phyloP scores from a whole-genome alignment of 2,797 vertebrate genomes.

The Botia kubotai region DNA sequence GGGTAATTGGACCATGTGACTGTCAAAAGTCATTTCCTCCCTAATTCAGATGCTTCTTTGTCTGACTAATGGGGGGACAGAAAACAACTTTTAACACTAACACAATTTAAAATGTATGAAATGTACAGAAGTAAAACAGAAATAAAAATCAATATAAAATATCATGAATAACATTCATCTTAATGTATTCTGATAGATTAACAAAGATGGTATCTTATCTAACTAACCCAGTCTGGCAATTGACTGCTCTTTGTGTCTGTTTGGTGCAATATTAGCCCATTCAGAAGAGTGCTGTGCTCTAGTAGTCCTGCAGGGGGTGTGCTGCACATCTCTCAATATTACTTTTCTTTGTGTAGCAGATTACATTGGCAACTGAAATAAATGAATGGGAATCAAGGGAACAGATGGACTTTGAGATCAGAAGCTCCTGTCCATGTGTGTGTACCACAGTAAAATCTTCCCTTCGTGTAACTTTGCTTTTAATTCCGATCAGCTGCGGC shows the following conservation, averaged over 20 bases:
- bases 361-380: neutral
- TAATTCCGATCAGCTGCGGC: constrained; percentile 44
- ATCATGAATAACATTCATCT: too few relatives aligned
- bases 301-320: neutral
- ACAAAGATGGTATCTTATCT: neutral
- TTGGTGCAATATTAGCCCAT: neutral
- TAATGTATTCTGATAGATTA: neutral
- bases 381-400: neutral
- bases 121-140: too few relatives aligned
- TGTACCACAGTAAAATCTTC: constrained; percentile 28
- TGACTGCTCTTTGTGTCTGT: neutral
- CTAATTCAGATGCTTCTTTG: neutral
- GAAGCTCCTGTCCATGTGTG: neutral
- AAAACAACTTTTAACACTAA: too few relatives aligned
- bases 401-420: constrained; percentile 25
- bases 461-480: constrained; percentile 50
- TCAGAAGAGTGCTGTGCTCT: neutral
- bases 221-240: neutral
- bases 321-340: neutral
- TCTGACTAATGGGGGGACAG: neutral
- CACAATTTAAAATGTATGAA: too few relatives aligned
- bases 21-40: neutral
- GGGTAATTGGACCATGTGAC: neutral
- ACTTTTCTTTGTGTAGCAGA: neutral
- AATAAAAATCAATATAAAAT: too few relatives aligned